Evolutionary conservation across 2,113 vertebrate genomes (phyloP).

Genomic region (Alouatta palliata): DNA sequence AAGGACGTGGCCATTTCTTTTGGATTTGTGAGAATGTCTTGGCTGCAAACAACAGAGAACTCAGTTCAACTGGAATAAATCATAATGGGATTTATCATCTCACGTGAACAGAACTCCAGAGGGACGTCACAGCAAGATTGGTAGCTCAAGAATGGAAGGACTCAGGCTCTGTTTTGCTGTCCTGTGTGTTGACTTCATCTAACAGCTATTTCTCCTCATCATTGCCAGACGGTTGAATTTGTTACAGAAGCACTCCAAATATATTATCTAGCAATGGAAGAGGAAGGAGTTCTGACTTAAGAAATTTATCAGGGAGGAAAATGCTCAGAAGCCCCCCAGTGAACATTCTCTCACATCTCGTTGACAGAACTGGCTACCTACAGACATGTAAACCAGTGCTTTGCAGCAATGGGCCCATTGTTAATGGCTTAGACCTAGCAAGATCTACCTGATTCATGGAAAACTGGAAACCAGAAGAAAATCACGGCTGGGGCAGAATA

Average conservation of each 20-base stretch:
- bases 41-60: neutral
- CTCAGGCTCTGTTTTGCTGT: neutral
- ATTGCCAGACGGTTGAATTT: neutral
- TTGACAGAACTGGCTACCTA: neutral
- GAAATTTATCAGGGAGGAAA: neutral
- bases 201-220: neutral
- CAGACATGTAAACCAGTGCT: neutral
- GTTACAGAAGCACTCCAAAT: neutral
- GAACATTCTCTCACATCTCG: neutral
- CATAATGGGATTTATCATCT: neutral
- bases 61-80: neutral
- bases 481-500: neutral
- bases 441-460: neutral
- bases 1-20: neutral
- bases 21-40: neutral
- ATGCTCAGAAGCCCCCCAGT: neutral
- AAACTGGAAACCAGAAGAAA: neutral
- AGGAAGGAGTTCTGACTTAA: neutral
- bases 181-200: neutral
- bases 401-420: neutral
- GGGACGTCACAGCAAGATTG: neutral
- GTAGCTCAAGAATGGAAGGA: neutral
- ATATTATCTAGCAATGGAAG: neutral
- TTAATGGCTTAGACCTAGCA: neutral
- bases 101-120: neutral